Evolutionary conservation across 2,113 vertebrate species (phyloP).

Genomic region (Aspidoscelis tigris): DNA sequence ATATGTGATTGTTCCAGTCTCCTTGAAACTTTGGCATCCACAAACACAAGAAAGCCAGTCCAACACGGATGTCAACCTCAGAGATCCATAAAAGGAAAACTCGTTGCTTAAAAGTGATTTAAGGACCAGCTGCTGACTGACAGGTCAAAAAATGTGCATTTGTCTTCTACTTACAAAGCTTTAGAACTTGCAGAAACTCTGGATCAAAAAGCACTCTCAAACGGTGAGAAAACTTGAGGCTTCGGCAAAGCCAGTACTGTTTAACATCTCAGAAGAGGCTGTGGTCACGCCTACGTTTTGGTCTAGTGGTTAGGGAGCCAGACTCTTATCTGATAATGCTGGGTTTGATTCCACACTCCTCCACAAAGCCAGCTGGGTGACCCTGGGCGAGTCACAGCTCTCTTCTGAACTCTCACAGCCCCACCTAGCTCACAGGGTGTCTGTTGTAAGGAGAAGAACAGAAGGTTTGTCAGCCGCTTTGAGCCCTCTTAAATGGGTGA

Average conservation of each 20-base stretch:
- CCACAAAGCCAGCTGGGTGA: too few species aligned
- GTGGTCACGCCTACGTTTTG: too few species aligned
- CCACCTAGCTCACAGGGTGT: too few species aligned
- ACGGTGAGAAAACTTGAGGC: not conserved
- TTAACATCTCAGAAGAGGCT: not conserved
- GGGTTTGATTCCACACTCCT: too few species aligned
- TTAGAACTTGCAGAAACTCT: not conserved
- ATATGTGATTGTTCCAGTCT: not conserved
- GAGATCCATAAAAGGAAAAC: not conserved
- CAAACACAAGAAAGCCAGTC: not conserved
- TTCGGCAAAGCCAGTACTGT: not conserved
- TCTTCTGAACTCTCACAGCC: too few species aligned
- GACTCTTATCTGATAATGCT: too few species aligned
- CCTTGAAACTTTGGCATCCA: too few species aligned
- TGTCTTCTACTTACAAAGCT: not conserved
- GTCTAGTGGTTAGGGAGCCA: too few species aligned
- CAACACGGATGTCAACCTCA: not conserved
- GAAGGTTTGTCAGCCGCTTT: too few species aligned
- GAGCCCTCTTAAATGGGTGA: too few species aligned
- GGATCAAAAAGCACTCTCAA: not conserved
- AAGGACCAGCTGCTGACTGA: not conserved
- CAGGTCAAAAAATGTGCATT: slow-evolving; percentile 5
- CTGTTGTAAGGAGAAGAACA: too few species aligned
- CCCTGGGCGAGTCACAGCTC: too few species aligned
- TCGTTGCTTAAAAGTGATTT: not conserved